A percentile compares a stretch with the other conserved stretches of the same genome.
phyloP scores from a whole-genome alignment of 2,888 invertebrate genomes.

The Aporophyla lueneburgensis region DNA sequence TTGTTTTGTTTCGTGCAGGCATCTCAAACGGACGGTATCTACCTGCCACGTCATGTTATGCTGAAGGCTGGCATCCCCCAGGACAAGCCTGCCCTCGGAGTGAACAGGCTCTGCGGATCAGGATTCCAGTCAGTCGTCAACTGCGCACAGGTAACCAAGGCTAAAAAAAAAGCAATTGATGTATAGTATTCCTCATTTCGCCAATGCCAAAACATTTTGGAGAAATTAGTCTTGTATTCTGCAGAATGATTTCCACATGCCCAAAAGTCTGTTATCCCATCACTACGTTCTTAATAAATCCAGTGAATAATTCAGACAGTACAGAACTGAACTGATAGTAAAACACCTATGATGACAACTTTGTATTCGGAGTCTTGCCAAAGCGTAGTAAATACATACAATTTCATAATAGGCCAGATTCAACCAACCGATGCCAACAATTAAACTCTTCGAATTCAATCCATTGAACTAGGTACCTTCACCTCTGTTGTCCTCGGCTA shows the following conservation, averaged over 20 bases:
- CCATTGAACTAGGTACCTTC: slow-evolving; percentile 20
- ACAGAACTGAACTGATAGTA: background rate
- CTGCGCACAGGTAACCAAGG: slow-evolving; percentile 94
- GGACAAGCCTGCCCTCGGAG: slow-evolving; percentile 95
- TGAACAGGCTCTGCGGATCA: slow-evolving; percentile 99
- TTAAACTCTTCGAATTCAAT: slow-evolving; percentile 21
- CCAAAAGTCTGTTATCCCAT: background rate
- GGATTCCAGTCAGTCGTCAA: slow-evolving; percentile 98
- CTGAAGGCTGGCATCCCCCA: slow-evolving; percentile 96
- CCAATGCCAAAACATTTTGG: background rate
- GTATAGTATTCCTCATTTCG: background rate
- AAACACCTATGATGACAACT: slow-evolving; percentile 6
- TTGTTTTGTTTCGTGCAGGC: slow-evolving; percentile 85
- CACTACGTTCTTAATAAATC: background rate
- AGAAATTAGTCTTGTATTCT: background rate
- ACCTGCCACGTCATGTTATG: slow-evolving; percentile 96
- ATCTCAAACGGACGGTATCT: slow-evolving; percentile 95
- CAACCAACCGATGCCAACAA: slow-evolving; percentile 35
- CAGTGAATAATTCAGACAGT: background rate
- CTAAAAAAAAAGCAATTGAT: background rate
- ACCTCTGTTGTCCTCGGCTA: slow-evolving; percentile 3
- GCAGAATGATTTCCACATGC: background rate
- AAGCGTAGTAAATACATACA: slow-evolving; percentile 8
- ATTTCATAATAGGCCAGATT: slow-evolving; percentile 13
- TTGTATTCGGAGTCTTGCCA: slow-evolving; percentile 34